Evolutionary conservation across 2,797 vertebrate genomes (phyloP), one percentile per base, ranked within the genome.

Genomic region (Thunnus albacares): DNA sequence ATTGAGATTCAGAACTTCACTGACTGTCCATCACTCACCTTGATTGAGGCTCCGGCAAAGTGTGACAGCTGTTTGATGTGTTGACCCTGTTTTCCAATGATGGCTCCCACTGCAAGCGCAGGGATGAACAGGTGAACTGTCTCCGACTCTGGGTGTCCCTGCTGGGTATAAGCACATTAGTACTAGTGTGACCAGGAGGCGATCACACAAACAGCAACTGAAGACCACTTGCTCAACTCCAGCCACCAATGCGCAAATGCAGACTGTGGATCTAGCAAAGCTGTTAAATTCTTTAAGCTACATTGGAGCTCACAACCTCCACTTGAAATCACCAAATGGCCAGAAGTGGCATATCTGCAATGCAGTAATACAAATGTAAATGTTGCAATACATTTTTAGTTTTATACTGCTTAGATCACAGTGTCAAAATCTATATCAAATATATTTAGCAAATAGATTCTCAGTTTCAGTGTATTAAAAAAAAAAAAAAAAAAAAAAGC

Each of bases 61-160:
- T 97, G 98, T 63, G 98, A 98, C 82, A 99, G 97, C 93, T 99
- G 98, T 92, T 99, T 99, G 96, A 99, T 99, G 94, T 99, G 98
- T 89, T 99, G 98, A 90, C 98, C 98, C 94, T 99, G 98, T 94
- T 99, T 99, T 90, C 98, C 98, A 12, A 99, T 99, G 93, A 99
- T 99, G 91, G 98, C 98, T 62, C 98, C 98, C 10, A 99, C 98
- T 8, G 98, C 97, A 64, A 99, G 96, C 3, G 98, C 97, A 49
- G 98, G 98, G 93, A 99, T 99, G 90, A 99, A 99, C 84, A 99
- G 96, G 92, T 99, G 96, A 88, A 99, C 98, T 0, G 98, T 99
- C 95, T 99, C 98, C 0, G 97, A 98, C 89, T 99, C 98, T 0
- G 96, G 96, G 76, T 97, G 97, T 63, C 91, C 90, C 97, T 99